These are phyloP conservation scores for Arctopsyche grandis DNA, from an alignment of 1,140 invertebrate genomes.

Conservation along the genomic window DNA sequence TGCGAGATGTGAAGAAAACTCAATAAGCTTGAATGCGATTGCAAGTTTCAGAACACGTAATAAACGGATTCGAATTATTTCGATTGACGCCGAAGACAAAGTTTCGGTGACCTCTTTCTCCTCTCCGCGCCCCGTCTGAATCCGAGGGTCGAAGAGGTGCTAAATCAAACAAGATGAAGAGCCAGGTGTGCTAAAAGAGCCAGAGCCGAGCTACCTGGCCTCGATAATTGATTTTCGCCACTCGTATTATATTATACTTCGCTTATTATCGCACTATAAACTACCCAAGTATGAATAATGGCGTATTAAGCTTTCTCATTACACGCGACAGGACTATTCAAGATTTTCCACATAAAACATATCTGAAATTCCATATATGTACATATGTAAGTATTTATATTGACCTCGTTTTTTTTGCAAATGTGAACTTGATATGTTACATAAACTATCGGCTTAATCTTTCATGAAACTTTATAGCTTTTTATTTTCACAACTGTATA, in stretches of 20 bases:
- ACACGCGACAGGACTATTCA: not conserved
- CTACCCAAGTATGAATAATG: not conserved
- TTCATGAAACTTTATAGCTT: too few relatives aligned
- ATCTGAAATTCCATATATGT: too few relatives aligned
- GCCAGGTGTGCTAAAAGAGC: slow-evolving; percentile 10
- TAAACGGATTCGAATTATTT: not conserved
- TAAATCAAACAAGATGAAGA: slow-evolving; percentile 20
- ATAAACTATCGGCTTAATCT: too few relatives aligned
- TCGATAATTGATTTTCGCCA: slow-evolving; percentile 30
- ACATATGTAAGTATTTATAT: too few relatives aligned
- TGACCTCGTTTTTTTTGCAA: too few relatives aligned
- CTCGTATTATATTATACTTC: not conserved
- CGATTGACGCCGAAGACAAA: not conserved
- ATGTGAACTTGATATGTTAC: too few relatives aligned
- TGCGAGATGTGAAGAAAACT: too few relatives aligned
- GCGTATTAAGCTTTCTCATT: not conserved
- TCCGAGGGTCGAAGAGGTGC: not conserved
- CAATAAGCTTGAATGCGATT: too few relatives aligned
- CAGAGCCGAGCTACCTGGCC: not conserved
- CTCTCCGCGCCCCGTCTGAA: not conserved
- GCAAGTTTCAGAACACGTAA: too few relatives aligned
- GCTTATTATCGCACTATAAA: slow-evolving; percentile 12
- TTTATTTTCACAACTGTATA: too few relatives aligned
- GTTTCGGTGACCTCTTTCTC: not conserved
- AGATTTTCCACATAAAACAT: not conserved